Evolutionary conservation across 2,113 vertebrate genomes (phyloP), one percentile per base, ranked within the genome.

Genomic region (Anguilla japonica): DNA sequence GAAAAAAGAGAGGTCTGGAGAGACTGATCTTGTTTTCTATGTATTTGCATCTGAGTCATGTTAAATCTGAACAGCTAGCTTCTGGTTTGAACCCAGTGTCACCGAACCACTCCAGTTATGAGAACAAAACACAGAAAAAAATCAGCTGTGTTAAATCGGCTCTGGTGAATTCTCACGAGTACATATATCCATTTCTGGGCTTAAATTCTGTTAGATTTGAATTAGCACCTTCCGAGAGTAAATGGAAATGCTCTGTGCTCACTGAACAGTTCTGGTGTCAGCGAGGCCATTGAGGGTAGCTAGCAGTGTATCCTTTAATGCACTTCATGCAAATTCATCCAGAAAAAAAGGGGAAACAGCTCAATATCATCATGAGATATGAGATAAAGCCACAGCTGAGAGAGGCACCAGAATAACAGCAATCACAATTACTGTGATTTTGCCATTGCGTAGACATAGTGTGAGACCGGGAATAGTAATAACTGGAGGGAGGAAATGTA

Each of bases 371-470:
- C 20, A 26, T 22, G 60, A 22, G 60, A 67, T 67, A 26, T 22
- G 60, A 22, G 60, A 67, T 67, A 67, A 67, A 20, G 60, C 20
- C 60, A 22, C 60, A 84, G 18, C 43, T 29, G 26, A 41, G 43
- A 89, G 86, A 63, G 75, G 16, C 34, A 88, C 90, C 90, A 40
- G 82, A 93, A 91, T 92, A 92, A 93, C 94, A 93, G 93, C 94
- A 93, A 89, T 94, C 91, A 90, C 95, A 95, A 95, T 95, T 94
- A 93, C 92, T 93, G 91, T 22, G 34, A 88, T 89, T 91, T 89
- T 86, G 79, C 87, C 43, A 83, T 89, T 67, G 80, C 89, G 90
- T 87, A 88, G 79, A 87, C 87, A 91, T 88, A 26, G 60, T 67
- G 60, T 67, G 60, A 67, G 20, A 26, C 60, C 22, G 6, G 60